Evolutionary conservation across 2,113 vertebrate species (phyloP).

Genomic region (Psittacula cyanocephala): DNA sequence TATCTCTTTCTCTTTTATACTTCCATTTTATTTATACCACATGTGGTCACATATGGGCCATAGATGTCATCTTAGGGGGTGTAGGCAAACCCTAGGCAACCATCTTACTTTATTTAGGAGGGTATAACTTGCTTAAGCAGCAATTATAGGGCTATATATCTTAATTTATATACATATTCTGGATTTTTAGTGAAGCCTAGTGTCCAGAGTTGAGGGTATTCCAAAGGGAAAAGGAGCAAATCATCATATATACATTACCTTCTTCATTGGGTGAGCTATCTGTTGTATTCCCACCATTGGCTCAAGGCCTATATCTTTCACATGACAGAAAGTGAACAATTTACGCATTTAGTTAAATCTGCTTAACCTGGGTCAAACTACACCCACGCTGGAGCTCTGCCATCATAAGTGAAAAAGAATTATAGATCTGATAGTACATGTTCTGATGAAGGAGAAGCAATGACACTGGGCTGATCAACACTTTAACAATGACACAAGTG

Average conservation of each 20-base stretch:
- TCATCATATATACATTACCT: neutral
- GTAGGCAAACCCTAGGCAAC: slow-evolving; percentile 61
- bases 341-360: slow-evolving; percentile 44
- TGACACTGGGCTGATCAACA: slow-evolving; percentile 9
- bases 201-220: neutral
- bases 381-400: slow-evolving; percentile 16
- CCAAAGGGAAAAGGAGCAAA: neutral
- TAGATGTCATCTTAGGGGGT: slow-evolving; percentile 63
- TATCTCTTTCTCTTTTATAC: slow-evolving; percentile 73
- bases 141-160: slow-evolving; percentile 47
- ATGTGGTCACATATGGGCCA: slow-evolving; percentile 67
- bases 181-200: neutral
- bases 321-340: slow-evolving; percentile 50
- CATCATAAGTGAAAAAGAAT: slow-evolving; percentile 10
- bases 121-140: slow-evolving; percentile 41
- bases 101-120: slow-evolving; percentile 56
- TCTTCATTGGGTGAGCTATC: neutral
- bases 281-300: neutral
- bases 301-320: slow-evolving; percentile 13
- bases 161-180: slow-evolving; percentile 5
- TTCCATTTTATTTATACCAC: slow-evolving; percentile 75
- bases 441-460: slow-evolving; percentile 36
- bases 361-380: slow-evolving; percentile 28
- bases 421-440: slow-evolving; percentile 44
- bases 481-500: slow-evolving; percentile 4